Percentiles rank a stretch among this genome's conserved stretches.
These are phyloP conservation scores for Onchidella celtica DNA, from an alignment of 2,888 invertebrate genomes.

Conservation along the genomic window DNA sequence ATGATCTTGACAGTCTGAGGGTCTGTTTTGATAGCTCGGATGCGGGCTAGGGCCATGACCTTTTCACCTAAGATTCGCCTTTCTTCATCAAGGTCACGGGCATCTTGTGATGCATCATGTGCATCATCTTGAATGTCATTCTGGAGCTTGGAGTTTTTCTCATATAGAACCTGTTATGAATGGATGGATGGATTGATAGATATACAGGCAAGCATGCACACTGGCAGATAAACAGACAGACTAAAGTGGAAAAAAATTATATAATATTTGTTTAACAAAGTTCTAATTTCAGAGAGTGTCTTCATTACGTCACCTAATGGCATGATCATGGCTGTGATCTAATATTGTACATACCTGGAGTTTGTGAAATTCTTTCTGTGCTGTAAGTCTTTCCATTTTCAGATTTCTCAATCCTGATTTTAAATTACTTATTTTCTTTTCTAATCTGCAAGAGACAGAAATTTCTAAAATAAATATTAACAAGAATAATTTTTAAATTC, in stretches of 20 bases:
- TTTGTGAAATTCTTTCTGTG: conserved; percentile 66
- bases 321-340: too few species aligned
- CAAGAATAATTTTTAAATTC: too few species aligned
- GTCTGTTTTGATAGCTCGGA: conserved; percentile 69
- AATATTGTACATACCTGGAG: conserved; percentile 52
- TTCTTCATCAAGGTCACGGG: conserved; percentile 47
- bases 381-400: conserved; percentile 58
- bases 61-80: conserved; percentile 58
- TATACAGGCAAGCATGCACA: too few species aligned
- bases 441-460: conserved; percentile 47
- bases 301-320: too few species aligned
- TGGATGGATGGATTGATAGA: too few species aligned
- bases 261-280: too few species aligned
- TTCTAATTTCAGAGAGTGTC: too few species aligned
- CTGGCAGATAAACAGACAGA: neutral
- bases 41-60: conserved; percentile 62
- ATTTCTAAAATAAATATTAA: too few species aligned
- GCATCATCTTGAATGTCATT: conserved; percentile 29
- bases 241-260: too few species aligned
- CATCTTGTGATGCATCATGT: conserved; percentile 29
- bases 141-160: conserved; percentile 23
- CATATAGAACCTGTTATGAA: conserved; percentile 11
- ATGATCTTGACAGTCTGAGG: conserved; percentile 73
- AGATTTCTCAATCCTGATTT: conserved; percentile 57
- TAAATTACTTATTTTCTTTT: conserved; percentile 55